These are phyloP conservation scores for Pimpla rufipes DNA, from an alignment of 2,888 invertebrate species.

Conservation along the genomic window DNA sequence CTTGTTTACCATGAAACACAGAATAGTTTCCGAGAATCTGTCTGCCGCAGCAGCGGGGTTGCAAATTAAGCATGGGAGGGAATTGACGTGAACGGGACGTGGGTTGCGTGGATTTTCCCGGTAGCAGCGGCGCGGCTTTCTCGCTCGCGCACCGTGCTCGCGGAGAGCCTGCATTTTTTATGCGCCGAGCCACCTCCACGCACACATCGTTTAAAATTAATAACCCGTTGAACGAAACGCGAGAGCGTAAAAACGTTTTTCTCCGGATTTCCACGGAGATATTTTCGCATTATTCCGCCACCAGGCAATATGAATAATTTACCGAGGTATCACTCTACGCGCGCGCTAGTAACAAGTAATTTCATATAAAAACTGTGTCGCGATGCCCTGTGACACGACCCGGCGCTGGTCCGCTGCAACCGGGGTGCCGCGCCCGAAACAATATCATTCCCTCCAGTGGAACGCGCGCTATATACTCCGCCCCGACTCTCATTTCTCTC, in stretches of 20 bases:
- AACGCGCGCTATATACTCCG: conserved; percentile 55
- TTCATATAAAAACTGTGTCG: conserved; percentile 56
- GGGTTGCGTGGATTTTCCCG: not conserved
- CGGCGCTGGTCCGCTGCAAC: conserved; percentile 39
- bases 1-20: conserved; percentile 13
- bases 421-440: conserved; percentile 69
- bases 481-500: conserved; percentile 80
- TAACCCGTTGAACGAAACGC: conserved; percentile 35
- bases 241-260: conserved; percentile 30
- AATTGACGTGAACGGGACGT: conserved; percentile 6
- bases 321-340: conserved; percentile 13
- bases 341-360: conserved; percentile 35
- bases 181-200: not conserved
- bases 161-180: conserved; percentile 7
- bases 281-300: conserved; percentile 24
- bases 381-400: conserved; percentile 5
- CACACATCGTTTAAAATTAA: conserved; percentile 37
- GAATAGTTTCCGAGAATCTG: conserved; percentile 26
- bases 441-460: conserved; percentile 79
- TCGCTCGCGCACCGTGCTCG: not conserved
- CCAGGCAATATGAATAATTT: conserved; percentile 43
- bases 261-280: conserved; percentile 30
- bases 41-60: conserved; percentile 9
- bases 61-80: conserved; percentile 17
- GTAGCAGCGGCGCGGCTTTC: not conserved